phyloP scores from a whole-genome alignment of 2,113 vertebrate species.

The Nyctereutes procyonoides region DNA sequence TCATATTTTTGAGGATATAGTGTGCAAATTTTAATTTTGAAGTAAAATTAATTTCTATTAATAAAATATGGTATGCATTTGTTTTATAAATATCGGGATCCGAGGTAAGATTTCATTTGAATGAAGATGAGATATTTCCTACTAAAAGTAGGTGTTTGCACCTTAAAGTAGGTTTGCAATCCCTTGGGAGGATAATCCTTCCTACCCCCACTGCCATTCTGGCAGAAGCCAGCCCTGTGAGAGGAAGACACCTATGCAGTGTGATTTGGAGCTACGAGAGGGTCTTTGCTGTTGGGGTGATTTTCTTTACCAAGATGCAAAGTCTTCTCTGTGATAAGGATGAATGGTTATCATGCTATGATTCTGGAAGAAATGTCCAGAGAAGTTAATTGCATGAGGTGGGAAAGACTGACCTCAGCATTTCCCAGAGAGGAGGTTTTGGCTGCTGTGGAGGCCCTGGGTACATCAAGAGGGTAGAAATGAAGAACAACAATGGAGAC shows the following conservation, averaged over 20 bases:
- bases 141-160: too few species aligned
- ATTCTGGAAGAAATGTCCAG: background rate
- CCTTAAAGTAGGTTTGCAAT: too few species aligned
- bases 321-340: background rate
- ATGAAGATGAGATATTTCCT: background rate
- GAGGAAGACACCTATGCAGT: background rate
- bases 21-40: background rate
- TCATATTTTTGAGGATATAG: background rate
- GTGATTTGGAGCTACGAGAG: background rate
- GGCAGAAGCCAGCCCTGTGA: background rate
- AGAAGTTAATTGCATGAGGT: background rate
- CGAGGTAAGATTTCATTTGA: background rate
- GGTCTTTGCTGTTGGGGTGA: background rate
- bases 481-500: background rate
- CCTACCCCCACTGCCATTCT: background rate
- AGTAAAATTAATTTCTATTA: slow-evolving; percentile 18
- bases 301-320: background rate
- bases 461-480: background rate
- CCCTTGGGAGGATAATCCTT: background rate
- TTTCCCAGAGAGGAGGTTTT: background rate
- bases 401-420: background rate
- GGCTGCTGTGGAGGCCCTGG: background rate
- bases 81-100: background rate
- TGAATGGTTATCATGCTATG: background rate
- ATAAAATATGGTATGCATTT: background rate